Evolutionary conservation across 2,113 vertebrate genomes (phyloP), one percentile per base, ranked within the genome.

Genomic region (Neolamprologus toae): DNA sequence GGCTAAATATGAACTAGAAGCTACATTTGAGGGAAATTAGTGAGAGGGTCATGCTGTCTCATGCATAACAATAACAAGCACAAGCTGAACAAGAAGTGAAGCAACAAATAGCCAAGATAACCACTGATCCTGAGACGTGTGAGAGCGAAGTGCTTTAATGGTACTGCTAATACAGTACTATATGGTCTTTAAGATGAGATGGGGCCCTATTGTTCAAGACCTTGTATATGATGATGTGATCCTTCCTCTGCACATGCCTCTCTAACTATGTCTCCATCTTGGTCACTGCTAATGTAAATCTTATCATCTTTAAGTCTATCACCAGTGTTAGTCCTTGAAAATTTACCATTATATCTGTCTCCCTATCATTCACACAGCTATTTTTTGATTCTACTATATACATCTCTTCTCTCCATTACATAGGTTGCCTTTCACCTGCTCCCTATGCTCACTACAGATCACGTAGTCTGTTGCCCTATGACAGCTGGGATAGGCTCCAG

Each of bases 131-230:
- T 54, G 0, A 54, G 51, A 54, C 5, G 51, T 1, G 51, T 0
- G 0, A 11, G 51, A 21, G 49, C 0, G 0, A 53, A 53, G 2
- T 10, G 51, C 2, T 54, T 0, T 21, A 54, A 54, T 54, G 0
- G n/a, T 54, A 0, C 51, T 54, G 51, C 51, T 54, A 54, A 54
- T 54, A 54, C 1, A 54, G 49, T n/a, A 54, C 51, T 4, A 0
- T 54, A 0, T 54, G 51, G 51, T 54, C n/a, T 54, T 21, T 54
- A 54, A 54, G n/a, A 54, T 9, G 51, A 54, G 51, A 54, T 54
- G 51, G 9, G 51, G 5, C 51, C n/a, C 1, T 54, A 21, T 54
- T 54, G 51, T 54, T 54, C n/a, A 54, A 54, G 51, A 54, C 51
- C 49, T 53, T 53, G 51, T 21, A 7, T 21, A 9, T 54, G 0